Evolutionary conservation across 2,888 invertebrate genomes (phyloP).

Genomic region (Brachypalpus laphriformis): DNA sequence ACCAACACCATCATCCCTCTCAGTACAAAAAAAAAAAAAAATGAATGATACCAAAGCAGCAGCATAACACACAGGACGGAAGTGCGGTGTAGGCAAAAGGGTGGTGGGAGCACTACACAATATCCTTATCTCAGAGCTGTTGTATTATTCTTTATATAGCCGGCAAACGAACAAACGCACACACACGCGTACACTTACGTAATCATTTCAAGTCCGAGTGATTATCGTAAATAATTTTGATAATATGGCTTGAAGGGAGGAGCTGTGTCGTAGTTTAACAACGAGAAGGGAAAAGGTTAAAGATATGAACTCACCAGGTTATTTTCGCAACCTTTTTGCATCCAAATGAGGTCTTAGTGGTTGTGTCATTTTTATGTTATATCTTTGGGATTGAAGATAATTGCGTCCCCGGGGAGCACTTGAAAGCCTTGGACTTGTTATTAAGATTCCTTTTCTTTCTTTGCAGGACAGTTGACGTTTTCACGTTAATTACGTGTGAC

Average conservation of each 20-base stretch:
- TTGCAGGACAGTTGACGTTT: constrained; percentile 28
- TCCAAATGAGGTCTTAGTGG: constrained; percentile 70
- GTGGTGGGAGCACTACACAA: constrained; percentile 48
- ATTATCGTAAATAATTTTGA: constrained; percentile 73
- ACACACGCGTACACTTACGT: constrained; percentile 50
- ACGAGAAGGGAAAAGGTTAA: constrained; percentile 50
- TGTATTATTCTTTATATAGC: constrained; percentile 53
- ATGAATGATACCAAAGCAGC: constrained; percentile 51
- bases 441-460: constrained; percentile 36
- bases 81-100: constrained; percentile 40
- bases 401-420: constrained; percentile 65
- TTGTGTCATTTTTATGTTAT: constrained; percentile 70
- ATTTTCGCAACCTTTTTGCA: constrained; percentile 70
- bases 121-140: constrained; percentile 67
- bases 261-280: constrained; percentile 22
- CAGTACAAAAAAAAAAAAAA: background rate
- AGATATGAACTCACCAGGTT: constrained; percentile 70
- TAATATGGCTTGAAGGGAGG: constrained; percentile 53
- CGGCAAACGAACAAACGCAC: constrained; percentile 31
- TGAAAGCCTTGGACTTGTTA: constrained; percentile 62
- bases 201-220: constrained; percentile 72
- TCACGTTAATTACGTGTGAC: constrained; percentile 17
- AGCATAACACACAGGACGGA: constrained; percentile 26
- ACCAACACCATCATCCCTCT: constrained; percentile 14
- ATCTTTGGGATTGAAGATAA: constrained; percentile 71